These are phyloP conservation scores for Rhinolophus ferrumequinum DNA, from an alignment of 2,113 vertebrate species.

Conservation along the genomic window DNA sequence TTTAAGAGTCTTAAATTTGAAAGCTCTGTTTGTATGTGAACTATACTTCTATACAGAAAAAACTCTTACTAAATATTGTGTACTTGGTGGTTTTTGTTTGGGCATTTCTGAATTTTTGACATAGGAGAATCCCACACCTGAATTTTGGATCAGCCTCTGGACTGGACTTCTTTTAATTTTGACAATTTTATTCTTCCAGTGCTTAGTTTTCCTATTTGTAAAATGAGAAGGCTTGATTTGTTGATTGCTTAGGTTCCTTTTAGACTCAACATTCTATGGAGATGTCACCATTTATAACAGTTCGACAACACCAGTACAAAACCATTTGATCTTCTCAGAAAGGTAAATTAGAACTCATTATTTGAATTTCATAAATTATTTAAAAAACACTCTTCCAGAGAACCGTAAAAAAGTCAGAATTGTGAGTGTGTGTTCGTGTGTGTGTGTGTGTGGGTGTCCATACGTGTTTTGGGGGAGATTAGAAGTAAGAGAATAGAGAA, in stretches of 20 bases:
- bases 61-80: neutral
- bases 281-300: neutral
- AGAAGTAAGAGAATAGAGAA: neutral
- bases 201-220: neutral
- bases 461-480: neutral
- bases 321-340: neutral
- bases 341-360: neutral
- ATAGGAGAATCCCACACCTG: accelerated
- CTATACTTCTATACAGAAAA: neutral
- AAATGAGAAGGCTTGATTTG: neutral
- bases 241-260: neutral
- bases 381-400: neutral
- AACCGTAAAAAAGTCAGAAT: neutral
- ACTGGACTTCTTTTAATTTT: neutral
- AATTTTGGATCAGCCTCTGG: neutral
- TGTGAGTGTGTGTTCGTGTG: too few relatives aligned
- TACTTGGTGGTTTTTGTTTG: neutral
- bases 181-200: neutral
- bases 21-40: neutral
- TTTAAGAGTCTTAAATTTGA: neutral
- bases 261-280: neutral
- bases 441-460: neutral
- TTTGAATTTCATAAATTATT: neutral
- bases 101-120: neutral
- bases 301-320: neutral